Conservation (phyloP, 1,140 invertebrate genomes). For the Gonatopus flavifemur region DNA sequence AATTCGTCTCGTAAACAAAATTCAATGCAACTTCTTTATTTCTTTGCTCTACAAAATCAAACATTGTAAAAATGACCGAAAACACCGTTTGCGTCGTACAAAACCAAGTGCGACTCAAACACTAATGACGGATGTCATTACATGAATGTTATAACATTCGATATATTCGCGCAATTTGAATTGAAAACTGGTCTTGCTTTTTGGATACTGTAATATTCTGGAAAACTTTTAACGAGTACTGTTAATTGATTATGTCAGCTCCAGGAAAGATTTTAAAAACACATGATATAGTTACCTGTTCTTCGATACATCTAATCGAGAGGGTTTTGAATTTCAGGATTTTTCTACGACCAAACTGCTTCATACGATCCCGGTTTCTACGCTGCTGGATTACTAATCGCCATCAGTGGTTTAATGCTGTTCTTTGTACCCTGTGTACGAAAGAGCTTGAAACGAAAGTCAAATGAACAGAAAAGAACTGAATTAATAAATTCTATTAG, state of each 20-base stretch:
- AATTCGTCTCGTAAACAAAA: no score
- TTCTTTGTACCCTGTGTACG: slow-evolving; percentile 83
- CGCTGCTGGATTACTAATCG: slow-evolving; percentile 79
- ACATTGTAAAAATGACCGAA: no score
- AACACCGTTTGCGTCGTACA: background rate
- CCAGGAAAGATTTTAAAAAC: background rate
- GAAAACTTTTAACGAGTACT: no score
- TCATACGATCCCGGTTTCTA: slow-evolving; percentile 85
- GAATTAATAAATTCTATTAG: slow-evolving; percentile 5
- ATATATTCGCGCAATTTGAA: no score
- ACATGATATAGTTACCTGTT: no score
- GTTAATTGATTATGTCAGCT: background rate
- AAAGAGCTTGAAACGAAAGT: slow-evolving; percentile 39
- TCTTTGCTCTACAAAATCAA: no score
- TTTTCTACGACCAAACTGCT: slow-evolving; percentile 72
- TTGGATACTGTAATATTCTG: no score
- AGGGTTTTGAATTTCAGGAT: slow-evolving; percentile 65
- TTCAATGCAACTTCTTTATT: no score
- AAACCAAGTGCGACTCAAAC: no score
- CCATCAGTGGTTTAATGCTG: slow-evolving; percentile 84
- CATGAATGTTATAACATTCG: background rate
- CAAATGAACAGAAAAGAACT: slow-evolving; percentile 6
- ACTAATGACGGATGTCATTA: no score
- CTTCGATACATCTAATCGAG: no score
- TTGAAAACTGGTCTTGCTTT: no score